These are phyloP conservation scores for Menura novaehollandiae DNA, from an alignment of 2,113 vertebrate species.

Conservation along the genomic window DNA sequence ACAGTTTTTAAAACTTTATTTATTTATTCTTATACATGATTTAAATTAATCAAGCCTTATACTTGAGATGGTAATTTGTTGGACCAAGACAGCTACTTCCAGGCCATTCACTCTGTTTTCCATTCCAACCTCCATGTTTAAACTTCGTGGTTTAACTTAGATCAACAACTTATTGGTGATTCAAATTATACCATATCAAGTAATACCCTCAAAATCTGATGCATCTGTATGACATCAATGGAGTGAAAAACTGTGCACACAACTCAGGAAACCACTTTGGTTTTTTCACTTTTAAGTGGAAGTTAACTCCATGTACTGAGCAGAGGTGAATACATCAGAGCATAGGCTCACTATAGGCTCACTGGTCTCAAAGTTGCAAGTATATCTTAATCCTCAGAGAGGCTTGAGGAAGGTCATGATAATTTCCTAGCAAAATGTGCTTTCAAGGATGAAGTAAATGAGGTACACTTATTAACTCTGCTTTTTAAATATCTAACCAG, in stretches of 20 bases:
- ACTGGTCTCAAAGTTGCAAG: background rate
- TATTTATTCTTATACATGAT: background rate
- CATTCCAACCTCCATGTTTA: background rate
- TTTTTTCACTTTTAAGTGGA: background rate
- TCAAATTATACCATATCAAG: background rate
- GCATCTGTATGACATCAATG: background rate
- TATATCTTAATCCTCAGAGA: background rate
- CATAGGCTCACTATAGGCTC: background rate
- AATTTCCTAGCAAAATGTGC: background rate
- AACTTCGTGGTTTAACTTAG: background rate
- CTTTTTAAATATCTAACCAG: background rate
- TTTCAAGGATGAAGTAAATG: background rate
- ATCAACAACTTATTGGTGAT: background rate
- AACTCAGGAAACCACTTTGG: background rate
- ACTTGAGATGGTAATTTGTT: background rate
- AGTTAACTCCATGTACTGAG: background rate
- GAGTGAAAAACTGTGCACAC: background rate
- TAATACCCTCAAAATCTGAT: background rate
- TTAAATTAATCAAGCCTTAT: background rate
- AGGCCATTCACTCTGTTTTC: background rate
- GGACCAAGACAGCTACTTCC: background rate
- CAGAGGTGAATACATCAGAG: background rate
- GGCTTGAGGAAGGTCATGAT: background rate
- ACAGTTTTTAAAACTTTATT: background rate
- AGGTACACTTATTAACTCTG: background rate